Evolutionary conservation across 1,140 invertebrate genomes (phyloP).

Genomic region (Trichogramma pretiosum): DNA sequence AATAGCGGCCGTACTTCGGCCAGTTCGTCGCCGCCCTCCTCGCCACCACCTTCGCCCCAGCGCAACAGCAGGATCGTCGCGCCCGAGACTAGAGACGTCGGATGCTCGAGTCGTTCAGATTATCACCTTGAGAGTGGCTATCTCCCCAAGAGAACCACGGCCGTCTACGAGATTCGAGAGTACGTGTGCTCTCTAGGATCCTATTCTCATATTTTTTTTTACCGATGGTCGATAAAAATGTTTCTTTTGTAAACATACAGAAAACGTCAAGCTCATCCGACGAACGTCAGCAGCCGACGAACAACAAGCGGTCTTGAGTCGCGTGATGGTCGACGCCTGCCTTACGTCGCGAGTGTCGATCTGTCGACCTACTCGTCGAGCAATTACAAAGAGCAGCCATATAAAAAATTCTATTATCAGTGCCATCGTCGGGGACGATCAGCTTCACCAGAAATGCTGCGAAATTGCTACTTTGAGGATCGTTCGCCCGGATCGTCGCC

Average conservation of each 20-base stretch:
- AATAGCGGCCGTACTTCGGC: slow-evolving; percentile 43
- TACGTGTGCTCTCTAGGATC: slow-evolving; percentile 30
- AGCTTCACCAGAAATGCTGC: slow-evolving; percentile 13
- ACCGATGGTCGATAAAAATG: too few relatives aligned
- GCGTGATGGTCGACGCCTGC: slow-evolving; percentile 19
- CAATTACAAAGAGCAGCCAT: slow-evolving; percentile 19
- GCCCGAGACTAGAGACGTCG: slow-evolving; percentile 7
- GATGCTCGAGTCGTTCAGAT: slow-evolving; percentile 19
- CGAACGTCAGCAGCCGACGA: slow-evolving; percentile 29
- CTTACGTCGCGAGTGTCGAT: slow-evolving; percentile 8
- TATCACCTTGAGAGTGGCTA: slow-evolving; percentile 20
- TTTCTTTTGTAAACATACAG: slow-evolving; percentile 19
- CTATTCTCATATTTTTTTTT: too few relatives aligned
- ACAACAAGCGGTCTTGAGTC: slow-evolving; percentile 23
- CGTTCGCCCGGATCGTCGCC: slow-evolving; percentile 36
- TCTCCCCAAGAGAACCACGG: slow-evolving; percentile 5
- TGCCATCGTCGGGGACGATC: slow-evolving; percentile 11
- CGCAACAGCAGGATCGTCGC: slow-evolving; percentile 23
- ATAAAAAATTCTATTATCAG: slow-evolving; percentile 18
- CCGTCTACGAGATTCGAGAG: slow-evolving; percentile 28
- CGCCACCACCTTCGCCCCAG: slow-evolving; percentile 41
- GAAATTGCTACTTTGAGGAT: slow-evolving; percentile 9
- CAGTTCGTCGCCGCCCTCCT: slow-evolving; percentile 42
- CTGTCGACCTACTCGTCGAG: background rate
- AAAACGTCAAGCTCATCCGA: slow-evolving; percentile 37